Evolutionary conservation across 2,888 invertebrate species (phyloP), one percentile per base, ranked within the genome.

Genomic region (Cantharis flavilabris): DNA sequence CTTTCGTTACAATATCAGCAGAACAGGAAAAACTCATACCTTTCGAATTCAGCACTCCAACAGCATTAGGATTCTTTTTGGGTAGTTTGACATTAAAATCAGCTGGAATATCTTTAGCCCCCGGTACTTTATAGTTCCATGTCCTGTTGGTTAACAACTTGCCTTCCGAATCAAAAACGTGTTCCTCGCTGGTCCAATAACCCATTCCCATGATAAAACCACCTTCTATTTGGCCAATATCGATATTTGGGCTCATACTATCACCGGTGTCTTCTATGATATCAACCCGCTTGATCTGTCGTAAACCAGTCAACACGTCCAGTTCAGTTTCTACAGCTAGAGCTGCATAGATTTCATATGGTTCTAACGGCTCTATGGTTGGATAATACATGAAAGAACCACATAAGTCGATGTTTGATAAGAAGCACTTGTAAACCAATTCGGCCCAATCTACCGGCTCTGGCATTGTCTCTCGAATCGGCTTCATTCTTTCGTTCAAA

Each of bases 111-210:
- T 95, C 95, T 84, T 94, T 95, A 0, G 92, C 91, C 0, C 94
- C 94, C 0, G 95, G 95, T 2, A 93, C 92, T 83, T 94, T 94
- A 84, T 95, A 95, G 70, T 91, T 94, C 96, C 96, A 97, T 3
- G 96, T 96, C 72, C 95, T 91, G 83, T 93, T 92, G 1, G 95
- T 95, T 7, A 94, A 89, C 4, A 95, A 86, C 81, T 91, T 89
- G 0, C 95, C 96, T 10, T 91, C 92, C 9, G 84, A 77, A 13
- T 90, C 89, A 81, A 94, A 92, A 76, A 92, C 93, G 18, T 94
- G 85, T 81, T 94, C 92, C 84, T 96, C 96, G 0, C 90, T 91
- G 0, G 94, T 93, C 91, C 93, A 95, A 83, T 94, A 94, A 2
- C 97, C 97, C 9, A 86, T 69, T 64, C 87, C 88, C 87, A 88